Evolutionary conservation across 2,797 vertebrate genomes (phyloP).

Genomic region (Micromesistius poutassou): DNA sequence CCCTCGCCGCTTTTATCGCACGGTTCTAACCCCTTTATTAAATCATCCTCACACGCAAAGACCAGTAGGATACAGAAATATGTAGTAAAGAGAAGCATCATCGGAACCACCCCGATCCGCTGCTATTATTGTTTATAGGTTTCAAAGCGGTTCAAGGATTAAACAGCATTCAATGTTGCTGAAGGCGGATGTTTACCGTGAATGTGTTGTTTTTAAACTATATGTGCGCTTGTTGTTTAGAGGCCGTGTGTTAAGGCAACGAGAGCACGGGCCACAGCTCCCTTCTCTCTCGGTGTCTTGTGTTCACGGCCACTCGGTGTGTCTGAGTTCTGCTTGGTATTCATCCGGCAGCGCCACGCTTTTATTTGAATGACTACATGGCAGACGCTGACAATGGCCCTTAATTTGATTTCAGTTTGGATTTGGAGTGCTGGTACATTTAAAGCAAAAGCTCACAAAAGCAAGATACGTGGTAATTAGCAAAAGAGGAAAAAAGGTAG

Average conservation of each 20-base stretch:
- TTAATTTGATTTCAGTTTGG: slow-evolving; percentile 72
- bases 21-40: slow-evolving; percentile 3
- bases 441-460: slow-evolving; percentile 55
- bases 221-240: neutral
- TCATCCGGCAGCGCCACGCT: neutral
- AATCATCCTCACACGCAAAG: slow-evolving; percentile 3
- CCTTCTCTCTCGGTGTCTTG: neutral
- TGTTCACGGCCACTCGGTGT: neutral
- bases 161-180: neutral
- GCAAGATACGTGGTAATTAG: slow-evolving; percentile 58
- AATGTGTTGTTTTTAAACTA: neutral
- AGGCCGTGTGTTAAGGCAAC: neutral
- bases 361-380: slow-evolving; percentile 44
- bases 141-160: neutral
- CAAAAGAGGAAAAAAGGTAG: slow-evolving; percentile 36
- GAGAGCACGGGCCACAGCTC: neutral
- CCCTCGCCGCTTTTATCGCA: slow-evolving; percentile 6
- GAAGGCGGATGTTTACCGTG: neutral
- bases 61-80: neutral
- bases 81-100: neutral
- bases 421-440: slow-evolving; percentile 50
- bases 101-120: neutral
- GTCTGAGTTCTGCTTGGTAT: neutral
- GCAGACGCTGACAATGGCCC: slow-evolving; percentile 45
- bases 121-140: neutral